Percentiles rank a stretch among this genome's conserved stretches.
phyloP scores from a whole-genome alignment of 2,888 invertebrate genomes.

The Hartigia nigra region DNA sequence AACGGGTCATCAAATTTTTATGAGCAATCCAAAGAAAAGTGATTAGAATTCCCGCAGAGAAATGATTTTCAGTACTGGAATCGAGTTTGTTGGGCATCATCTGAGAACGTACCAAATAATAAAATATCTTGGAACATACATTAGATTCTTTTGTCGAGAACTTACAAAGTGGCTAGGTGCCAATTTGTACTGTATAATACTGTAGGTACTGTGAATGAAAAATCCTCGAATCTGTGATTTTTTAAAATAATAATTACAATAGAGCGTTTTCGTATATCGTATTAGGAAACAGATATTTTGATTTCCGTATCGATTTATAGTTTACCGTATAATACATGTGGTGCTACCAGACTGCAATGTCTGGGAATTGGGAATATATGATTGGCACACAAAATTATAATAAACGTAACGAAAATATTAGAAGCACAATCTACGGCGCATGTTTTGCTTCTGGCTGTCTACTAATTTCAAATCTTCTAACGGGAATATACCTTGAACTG shows the following conservation, averaged over 20 bases:
- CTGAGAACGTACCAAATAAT: not conserved
- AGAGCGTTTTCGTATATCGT: not conserved
- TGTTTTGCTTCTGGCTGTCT: not conserved
- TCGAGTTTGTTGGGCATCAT: not conserved
- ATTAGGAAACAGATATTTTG: not conserved
- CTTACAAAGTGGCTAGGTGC: not conserved
- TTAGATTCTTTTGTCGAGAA: not conserved
- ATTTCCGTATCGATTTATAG: not conserved
- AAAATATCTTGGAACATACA: not conserved
- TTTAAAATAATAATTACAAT: not conserved
- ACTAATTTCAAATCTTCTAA: not conserved
- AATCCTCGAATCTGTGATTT: not conserved
- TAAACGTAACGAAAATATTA: not conserved
- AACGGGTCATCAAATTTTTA: not conserved
- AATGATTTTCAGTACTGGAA: not conserved
- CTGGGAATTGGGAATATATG: not conserved
- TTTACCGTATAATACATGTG: not conserved
- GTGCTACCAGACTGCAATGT: not conserved
- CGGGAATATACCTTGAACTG: not conserved
- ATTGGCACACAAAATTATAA: not conserved
- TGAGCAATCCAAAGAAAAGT: not conserved
- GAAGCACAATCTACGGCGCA: not conserved
- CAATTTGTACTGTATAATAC: not conserved
- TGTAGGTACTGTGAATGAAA: not conserved
- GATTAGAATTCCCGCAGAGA: not conserved